These are phyloP conservation scores for Brachyhypopomus occidentalis DNA, from an alignment of 2,113 vertebrate genomes.

Conservation along the genomic window DNA sequence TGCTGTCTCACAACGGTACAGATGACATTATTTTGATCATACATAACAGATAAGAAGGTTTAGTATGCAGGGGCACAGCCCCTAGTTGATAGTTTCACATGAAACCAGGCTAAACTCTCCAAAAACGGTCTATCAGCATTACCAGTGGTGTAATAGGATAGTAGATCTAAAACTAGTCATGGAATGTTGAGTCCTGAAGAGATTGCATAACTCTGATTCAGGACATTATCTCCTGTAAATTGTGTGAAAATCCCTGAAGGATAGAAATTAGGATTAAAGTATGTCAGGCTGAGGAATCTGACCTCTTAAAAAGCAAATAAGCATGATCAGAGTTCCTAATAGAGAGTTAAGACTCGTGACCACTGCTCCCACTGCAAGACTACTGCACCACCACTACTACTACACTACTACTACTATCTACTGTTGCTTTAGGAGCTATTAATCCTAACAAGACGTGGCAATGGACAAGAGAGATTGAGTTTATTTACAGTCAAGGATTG, in stretches of 20 bases:
- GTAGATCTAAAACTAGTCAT: no score
- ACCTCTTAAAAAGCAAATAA: conserved; percentile 2
- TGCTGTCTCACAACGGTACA: no score
- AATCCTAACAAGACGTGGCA: no score
- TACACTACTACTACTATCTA: conserved; percentile 62
- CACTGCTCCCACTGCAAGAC: conserved; percentile 36
- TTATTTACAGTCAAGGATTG: not conserved
- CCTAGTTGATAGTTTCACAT: no score
- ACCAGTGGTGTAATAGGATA: no score
- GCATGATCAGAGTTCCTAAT: conserved; percentile 2
- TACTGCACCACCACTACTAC: conserved; percentile 56
- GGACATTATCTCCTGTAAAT: not conserved
- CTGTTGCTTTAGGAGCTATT: not conserved
- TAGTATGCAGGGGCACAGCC: no score
- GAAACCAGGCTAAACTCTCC: no score
- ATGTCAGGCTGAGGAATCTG: not conserved
- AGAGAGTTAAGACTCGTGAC: conserved; percentile 18
- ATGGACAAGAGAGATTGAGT: conserved; percentile 26
- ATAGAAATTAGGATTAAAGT: conserved; percentile 1
- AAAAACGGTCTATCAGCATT: no score
- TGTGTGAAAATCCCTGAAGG: not conserved
- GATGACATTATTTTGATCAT: no score
- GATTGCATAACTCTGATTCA: not conserved
- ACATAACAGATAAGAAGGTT: no score
- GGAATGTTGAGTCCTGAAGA: no score